phyloP scores from a whole-genome alignment of 1,140 invertebrate species.

The Tribolium madens region DNA sequence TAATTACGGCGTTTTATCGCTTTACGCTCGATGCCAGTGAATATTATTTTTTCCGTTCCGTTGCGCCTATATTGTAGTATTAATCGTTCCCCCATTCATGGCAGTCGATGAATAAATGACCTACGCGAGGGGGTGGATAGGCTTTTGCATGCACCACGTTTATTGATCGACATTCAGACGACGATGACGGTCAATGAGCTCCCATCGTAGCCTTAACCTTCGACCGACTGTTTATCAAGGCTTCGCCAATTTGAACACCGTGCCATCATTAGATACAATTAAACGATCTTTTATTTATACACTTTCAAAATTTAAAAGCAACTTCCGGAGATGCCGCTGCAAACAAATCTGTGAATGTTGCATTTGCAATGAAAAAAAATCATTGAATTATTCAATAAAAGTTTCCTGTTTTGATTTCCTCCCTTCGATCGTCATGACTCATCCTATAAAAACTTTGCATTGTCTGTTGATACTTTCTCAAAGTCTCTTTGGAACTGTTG shows the following conservation, averaged over 20 bases:
- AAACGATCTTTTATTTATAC: slow-evolving; percentile 33
- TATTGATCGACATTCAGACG: slow-evolving; percentile 42
- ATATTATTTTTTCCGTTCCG: slow-evolving; percentile 42
- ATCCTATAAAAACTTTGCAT: neutral
- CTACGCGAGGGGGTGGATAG: slow-evolving; percentile 4
- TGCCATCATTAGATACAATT: slow-evolving; percentile 16
- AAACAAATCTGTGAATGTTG: neutral
- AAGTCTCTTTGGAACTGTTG: neutral
- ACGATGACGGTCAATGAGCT: slow-evolving; percentile 55
- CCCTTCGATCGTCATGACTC: neutral
- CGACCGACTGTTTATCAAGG: slow-evolving; percentile 41
- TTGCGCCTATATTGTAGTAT: slow-evolving; percentile 10
- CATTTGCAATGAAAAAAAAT: neutral
- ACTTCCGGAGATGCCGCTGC: slow-evolving; percentile 4
- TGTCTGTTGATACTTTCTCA: neutral
- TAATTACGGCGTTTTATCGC: slow-evolving; percentile 15
- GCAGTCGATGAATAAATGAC: slow-evolving; percentile 2
- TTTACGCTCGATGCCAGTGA: slow-evolving; percentile 29
- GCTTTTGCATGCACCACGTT: slow-evolving; percentile 41
- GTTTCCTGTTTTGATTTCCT: neutral
- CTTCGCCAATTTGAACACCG: slow-evolving; percentile 23
- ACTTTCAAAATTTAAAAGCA: neutral
- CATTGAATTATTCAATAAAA: slow-evolving; percentile 1
- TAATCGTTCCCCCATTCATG: slow-evolving; percentile 30
- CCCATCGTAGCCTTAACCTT: slow-evolving; percentile 56